Conservation (phyloP, 2,797 vertebrate species). For the Hafferia zeledoni region DNA sequence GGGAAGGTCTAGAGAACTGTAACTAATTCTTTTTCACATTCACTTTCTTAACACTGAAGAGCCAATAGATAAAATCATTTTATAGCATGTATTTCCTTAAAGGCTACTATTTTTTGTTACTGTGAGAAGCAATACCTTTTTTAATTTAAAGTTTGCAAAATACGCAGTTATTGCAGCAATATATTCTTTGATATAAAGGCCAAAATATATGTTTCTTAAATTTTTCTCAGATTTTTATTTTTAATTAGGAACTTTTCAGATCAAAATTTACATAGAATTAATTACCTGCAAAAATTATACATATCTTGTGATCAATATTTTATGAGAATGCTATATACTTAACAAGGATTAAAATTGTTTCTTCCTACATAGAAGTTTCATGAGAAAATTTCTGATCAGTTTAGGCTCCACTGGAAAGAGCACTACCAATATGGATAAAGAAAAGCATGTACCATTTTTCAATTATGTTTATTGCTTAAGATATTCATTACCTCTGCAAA, state of each 20-base stretch:
- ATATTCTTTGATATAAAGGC: background rate
- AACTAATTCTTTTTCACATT: background rate
- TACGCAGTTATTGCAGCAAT: background rate
- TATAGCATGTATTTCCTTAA: background rate
- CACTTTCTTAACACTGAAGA: background rate
- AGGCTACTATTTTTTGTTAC: background rate
- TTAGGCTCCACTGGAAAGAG: background rate
- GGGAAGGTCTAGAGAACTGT: background rate
- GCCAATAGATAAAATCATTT: background rate
- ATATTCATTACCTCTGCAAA: constrained; percentile 4
- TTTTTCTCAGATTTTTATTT: background rate
- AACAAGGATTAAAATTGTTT: background rate
- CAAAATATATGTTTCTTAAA: background rate
- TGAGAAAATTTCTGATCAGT: background rate
- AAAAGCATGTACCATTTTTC: background rate
- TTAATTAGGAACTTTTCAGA: background rate
- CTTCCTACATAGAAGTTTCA: background rate
- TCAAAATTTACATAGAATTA: background rate
- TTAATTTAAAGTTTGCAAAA: background rate
- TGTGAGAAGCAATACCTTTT: background rate
- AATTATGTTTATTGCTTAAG: constrained; percentile 16
- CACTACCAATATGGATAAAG: background rate
- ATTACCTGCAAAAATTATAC: background rate
- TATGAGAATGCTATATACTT: background rate
- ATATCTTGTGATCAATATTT: background rate